Conservation (phyloP, 2,888 invertebrate species). For the Meghimatium bilineatum region DNA sequence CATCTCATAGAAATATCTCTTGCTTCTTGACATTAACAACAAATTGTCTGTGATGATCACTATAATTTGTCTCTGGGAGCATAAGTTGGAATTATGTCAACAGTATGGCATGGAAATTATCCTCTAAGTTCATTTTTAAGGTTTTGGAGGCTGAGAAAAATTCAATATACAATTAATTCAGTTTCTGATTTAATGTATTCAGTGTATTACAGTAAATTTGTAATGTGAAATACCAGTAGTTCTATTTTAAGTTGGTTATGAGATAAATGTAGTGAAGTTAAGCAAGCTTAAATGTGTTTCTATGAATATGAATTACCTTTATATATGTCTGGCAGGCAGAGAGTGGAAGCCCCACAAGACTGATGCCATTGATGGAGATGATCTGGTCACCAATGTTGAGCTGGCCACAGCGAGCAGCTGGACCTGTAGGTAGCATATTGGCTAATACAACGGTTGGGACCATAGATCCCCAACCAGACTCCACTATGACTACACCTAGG, state of each 20-base stretch:
- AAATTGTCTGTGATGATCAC: not conserved
- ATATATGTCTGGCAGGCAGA: conserved; percentile 99
- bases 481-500: conserved; percentile 98
- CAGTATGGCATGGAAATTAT: not conserved
- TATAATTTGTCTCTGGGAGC: not conserved
- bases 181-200: too few relatives aligned
- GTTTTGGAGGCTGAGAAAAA: not conserved
- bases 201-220: too few relatives aligned
- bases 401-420: conserved; percentile 97
- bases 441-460: conserved; percentile 99
- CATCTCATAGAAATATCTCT: not conserved
- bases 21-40: not conserved
- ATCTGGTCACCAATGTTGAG: conserved; percentile 99
- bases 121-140: not conserved
- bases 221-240: too few relatives aligned
- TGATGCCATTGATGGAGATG: conserved; percentile 98
- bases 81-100: not conserved
- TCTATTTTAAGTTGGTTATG: too few relatives aligned
- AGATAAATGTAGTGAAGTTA: too few relatives aligned
- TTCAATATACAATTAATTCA: too few relatives aligned
- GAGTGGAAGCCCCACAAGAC: conserved; percentile 96
- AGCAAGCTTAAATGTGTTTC: not conserved
- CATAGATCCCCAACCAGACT: conserved; percentile 99
- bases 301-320: conserved; percentile 84
- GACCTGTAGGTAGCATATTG: conserved; percentile 96